These are phyloP conservation scores for Pocillopora verrucosa DNA, from an alignment of 64 coral and sea anemone genomes.

Conservation along the genomic window DNA sequence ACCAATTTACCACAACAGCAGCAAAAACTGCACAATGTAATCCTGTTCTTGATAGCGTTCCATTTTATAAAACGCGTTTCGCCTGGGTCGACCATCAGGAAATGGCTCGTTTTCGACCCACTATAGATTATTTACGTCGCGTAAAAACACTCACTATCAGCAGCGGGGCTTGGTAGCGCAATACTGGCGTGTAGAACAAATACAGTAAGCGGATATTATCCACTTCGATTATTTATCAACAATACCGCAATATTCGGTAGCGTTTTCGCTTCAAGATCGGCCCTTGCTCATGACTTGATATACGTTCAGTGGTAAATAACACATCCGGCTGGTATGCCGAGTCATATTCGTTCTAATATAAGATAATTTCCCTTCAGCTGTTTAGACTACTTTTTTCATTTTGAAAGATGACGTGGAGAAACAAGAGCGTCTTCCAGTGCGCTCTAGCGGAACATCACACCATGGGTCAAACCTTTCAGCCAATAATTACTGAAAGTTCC, in stretches of 20 bases:
- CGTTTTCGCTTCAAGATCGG: conserved; percentile 11
- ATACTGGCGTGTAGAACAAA: conserved; percentile 16
- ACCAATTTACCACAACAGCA: not conserved
- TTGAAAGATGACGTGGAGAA: not conserved
- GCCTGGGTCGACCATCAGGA: not conserved
- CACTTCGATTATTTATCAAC: conserved; percentile 39
- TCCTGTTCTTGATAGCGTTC: not conserved
- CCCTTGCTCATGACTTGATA: not conserved
- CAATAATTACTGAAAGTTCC: not conserved
- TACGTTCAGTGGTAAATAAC: conserved; percentile 27
- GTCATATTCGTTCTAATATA: not conserved
- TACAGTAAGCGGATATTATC: conserved; percentile 27
- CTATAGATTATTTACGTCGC: not conserved
- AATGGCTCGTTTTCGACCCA: not conserved
- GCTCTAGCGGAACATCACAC: not conserved
- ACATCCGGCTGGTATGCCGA: conserved; percentile 11
- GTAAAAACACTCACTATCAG: conserved; percentile 20
- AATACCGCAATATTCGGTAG: conserved; percentile 33
- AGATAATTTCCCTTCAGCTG: not conserved
- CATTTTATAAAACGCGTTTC: not conserved
- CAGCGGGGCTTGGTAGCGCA: not conserved
- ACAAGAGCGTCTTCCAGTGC: not conserved
- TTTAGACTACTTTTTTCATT: not conserved
- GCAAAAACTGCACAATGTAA: not conserved
- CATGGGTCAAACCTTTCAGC: not conserved